A percentile compares a stretch with the other conserved stretches of the same genome.
Evolutionary conservation across 2,888 invertebrate species (phyloP).

Genomic region (Drosophila eohydei): DNA sequence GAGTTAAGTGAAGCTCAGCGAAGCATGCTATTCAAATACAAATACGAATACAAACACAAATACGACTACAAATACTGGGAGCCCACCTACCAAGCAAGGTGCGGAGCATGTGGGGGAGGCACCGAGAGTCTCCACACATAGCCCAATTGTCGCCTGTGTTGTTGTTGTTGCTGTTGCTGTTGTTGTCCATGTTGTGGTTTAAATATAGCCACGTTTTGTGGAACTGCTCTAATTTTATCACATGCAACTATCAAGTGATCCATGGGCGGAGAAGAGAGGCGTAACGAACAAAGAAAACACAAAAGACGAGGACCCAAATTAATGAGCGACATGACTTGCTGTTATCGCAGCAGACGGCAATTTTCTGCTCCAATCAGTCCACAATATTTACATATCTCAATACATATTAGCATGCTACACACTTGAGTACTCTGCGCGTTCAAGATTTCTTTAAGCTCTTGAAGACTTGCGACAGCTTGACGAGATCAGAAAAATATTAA

Average conservation of each 20-base stretch:
- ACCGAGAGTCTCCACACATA: slow-evolving; percentile 48
- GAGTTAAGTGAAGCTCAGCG: slow-evolving; percentile 64
- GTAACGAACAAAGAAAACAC: slow-evolving; percentile 18
- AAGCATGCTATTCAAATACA: slow-evolving; percentile 62
- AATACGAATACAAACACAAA: slow-evolving; percentile 9
- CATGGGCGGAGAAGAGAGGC: slow-evolving; percentile 40
- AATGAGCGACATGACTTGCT: slow-evolving; percentile 38
- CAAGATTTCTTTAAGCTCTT: not conserved
- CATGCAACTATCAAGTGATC: slow-evolving; percentile 70
- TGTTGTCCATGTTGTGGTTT: slow-evolving; percentile 41
- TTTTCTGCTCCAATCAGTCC: not conserved
- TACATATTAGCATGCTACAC: not conserved
- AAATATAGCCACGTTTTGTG: slow-evolving; percentile 51
- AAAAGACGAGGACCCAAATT: slow-evolving; percentile 18
- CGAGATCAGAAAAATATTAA: not conserved
- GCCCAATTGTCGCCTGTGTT: slow-evolving; percentile 53
- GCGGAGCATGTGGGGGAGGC: slow-evolving; percentile 5
- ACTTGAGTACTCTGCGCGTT: not conserved
- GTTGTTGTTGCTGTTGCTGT: slow-evolving; percentile 40
- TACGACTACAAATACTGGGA: slow-evolving; percentile 20
- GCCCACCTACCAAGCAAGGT: slow-evolving; percentile 38
- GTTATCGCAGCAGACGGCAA: slow-evolving; percentile 20
- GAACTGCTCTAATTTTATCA: slow-evolving; percentile 73
- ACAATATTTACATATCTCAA: slow-evolving; percentile 1
- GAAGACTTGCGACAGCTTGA: not conserved